These are phyloP conservation scores for Atrina japonica DNA, from an alignment of 2,888 invertebrate species.

Conservation along the genomic window DNA sequence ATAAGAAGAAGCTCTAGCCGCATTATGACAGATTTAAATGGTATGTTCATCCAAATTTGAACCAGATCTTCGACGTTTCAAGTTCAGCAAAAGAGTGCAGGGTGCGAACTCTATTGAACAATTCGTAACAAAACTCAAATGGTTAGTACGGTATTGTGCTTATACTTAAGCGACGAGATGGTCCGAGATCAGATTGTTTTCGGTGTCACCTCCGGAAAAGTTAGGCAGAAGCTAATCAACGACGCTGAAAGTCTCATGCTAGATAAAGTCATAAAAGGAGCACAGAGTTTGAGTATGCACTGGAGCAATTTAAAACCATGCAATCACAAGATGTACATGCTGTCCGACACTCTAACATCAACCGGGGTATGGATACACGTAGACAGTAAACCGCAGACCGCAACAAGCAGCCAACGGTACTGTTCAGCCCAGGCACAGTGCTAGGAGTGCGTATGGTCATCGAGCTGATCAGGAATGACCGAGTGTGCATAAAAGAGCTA, in stretches of 20 bases:
- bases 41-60: conserved; percentile 35
- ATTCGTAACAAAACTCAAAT: conserved; percentile 21
- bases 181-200: conserved; percentile 38
- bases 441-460: no score
- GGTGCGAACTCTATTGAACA: conserved; percentile 13
- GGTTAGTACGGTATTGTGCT: conserved; percentile 14
- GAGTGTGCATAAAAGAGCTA: no score
- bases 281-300: conserved; percentile 26
- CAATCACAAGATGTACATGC: not conserved
- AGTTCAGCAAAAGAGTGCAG: conserved; percentile 31
- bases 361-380: no score
- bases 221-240: conserved; percentile 25
- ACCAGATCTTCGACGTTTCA: conserved; percentile 36
- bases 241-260: conserved; percentile 22
- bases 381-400: no score
- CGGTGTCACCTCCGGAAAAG: conserved; percentile 15
- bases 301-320: conserved; percentile 28
- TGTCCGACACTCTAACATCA: no score
- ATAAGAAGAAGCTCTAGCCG: conserved; percentile 17
- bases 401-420: no score
- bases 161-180: conserved; percentile 27
- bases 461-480: no score
- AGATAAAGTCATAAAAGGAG: conserved; percentile 32
- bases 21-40: conserved; percentile 18
- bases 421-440: no score